Base-by-base conservation (phyloP, 2,113 vertebrate genomes). In the Macquaria australasica region DNA sequence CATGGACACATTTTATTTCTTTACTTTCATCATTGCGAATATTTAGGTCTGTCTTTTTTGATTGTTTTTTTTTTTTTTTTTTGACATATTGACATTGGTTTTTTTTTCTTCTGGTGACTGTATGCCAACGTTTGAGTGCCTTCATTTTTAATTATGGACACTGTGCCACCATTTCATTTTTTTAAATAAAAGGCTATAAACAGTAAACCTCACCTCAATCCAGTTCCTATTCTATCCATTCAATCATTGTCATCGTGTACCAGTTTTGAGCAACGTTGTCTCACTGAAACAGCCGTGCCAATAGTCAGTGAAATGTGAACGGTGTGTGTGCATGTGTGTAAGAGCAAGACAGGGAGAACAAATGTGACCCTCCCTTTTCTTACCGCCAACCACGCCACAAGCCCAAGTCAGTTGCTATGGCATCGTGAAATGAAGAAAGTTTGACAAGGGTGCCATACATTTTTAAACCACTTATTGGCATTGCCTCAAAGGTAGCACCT, bases 401-500 rank as follows among this genome's bases (percentile, higher is more conserved):
- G 86, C 45, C 8, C 34, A 7, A 25, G 68, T 69, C 39, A 28
- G 91, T 92, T 91, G 83, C 92, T 50, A 88, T 91, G 85, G 89
- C 84, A 81, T 51, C 39, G 12, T 77, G 78, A 91, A 84, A 91
- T 84, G 81, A 84, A 91, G 86, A 90, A 92, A 89, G 87, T 92
- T 89, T 94, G 94, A 96, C 93, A 93, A 82, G 89, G 73, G 75
- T 81, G 72, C 72, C 83, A 84, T 92, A 90, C 88, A 92, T 94
- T 94, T 94, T 89, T 82, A 93, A 93, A 91, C 59, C 88, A 87
- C 92, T 95, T 93, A 95, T 94, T 95, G 95, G 95, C 94, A 93
- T 87, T 73, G 93, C 91, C 94, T 94, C 89, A 94, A 93, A 95
- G 92, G 92, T 86, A 90, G 93, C 89, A 90, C 87, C 87, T 91